phyloP scores from a whole-genome alignment of 2,797 vertebrate genomes.

The Streptopelia turtur region DNA sequence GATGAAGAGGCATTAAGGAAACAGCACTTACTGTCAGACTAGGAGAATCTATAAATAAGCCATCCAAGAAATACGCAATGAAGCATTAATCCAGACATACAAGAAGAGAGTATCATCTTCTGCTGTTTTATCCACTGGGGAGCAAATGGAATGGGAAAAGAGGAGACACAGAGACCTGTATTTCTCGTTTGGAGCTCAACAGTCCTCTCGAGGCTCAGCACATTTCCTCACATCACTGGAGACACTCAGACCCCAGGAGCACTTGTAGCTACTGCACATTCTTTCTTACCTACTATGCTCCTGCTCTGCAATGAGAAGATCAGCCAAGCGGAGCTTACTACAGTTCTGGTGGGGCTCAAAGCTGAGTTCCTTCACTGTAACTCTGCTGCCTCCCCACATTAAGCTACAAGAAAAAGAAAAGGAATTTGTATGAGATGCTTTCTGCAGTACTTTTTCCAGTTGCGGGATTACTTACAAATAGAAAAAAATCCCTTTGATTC shows the following conservation, averaged over 20 bases:
- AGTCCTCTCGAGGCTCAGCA: neutral
- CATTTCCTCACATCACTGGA: neutral
- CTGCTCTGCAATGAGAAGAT: conserved; percentile 85
- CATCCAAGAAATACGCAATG: neutral
- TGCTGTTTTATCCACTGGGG: neutral
- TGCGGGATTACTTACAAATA: neutral
- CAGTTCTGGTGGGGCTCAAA: conserved; percentile 41
- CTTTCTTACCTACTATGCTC: conserved; percentile 82
- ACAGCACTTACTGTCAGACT: neutral
- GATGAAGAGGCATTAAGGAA: neutral
- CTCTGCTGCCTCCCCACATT: conserved; percentile 84
- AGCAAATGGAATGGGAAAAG: neutral
- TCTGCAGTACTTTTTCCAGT: neutral
- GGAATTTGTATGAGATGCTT: neutral
- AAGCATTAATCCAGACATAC: neutral
- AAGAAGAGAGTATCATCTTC: neutral
- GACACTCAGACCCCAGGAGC: neutral
- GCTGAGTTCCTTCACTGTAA: conserved; percentile 85
- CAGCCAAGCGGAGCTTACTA: conserved; percentile 65
- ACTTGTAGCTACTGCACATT: neutral
- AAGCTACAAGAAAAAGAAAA: conserved; percentile 65
- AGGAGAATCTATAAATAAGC: neutral
- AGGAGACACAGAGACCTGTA: rapidly evolving
- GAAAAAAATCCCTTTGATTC: neutral
- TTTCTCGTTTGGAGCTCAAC: neutral